Conservation (phyloP, 2,113 vertebrate species). For the Thinocorus orbignyianus region DNA sequence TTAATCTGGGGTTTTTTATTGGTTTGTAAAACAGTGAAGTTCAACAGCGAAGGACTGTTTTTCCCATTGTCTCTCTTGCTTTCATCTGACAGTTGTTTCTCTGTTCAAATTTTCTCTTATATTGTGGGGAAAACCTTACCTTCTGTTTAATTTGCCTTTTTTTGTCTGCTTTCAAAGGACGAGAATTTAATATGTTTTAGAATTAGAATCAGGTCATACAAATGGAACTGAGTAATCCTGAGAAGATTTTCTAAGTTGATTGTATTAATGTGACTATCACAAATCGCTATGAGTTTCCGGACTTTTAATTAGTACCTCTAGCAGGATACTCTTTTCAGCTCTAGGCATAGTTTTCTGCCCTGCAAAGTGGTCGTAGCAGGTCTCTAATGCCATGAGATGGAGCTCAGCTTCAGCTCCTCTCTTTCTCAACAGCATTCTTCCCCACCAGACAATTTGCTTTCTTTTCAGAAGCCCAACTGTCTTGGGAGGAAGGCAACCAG, state of each 20-base stretch:
- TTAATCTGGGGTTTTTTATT: constrained; percentile 17
- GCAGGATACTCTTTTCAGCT: background rate
- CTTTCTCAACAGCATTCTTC: background rate
- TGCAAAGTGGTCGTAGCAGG: rapidly evolving
- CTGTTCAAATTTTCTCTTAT: background rate
- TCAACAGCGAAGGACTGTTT: background rate
- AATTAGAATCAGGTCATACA: background rate
- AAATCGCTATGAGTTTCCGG: background rate
- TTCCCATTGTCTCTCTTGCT: background rate
- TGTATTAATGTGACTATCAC: background rate
- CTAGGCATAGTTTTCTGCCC: background rate
- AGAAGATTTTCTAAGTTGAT: background rate
- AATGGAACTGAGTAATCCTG: background rate
- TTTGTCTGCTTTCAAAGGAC: background rate
- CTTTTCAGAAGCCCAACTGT: background rate
- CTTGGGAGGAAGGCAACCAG: background rate
- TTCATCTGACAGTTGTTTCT: background rate
- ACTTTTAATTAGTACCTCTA: background rate
- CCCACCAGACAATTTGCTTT: background rate
- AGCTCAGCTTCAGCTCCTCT: background rate
- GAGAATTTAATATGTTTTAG: background rate
- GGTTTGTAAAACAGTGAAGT: background rate
- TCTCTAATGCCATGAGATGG: background rate
- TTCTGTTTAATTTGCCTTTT: background rate
- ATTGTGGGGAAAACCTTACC: background rate